Conservation (phyloP, 2,113 vertebrate genomes). For the Colaptes auratus region DNA sequence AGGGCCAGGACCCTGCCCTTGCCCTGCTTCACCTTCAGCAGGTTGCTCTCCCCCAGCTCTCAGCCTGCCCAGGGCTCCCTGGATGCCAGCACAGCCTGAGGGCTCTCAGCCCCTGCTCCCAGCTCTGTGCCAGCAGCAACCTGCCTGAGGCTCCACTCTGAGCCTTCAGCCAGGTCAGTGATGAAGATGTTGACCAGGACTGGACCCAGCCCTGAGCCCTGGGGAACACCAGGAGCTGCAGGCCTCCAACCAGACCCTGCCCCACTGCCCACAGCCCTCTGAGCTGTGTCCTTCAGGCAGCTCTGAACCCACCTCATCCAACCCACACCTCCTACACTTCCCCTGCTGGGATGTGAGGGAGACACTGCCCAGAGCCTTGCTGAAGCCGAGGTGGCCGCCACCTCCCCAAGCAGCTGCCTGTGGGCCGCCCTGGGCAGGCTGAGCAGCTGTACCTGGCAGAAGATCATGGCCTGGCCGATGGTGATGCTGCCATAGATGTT, state of each 20-base stretch:
- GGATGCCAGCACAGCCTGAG: too few species aligned
- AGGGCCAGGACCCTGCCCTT: background rate
- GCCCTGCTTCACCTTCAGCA: background rate
- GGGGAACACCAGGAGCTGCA: too few species aligned
- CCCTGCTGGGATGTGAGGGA: background rate
- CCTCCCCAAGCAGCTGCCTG: background rate
- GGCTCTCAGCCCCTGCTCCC: too few species aligned
- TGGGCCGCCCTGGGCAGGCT: background rate
- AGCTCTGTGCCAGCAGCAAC: too few species aligned
- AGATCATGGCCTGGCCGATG: constrained; percentile 80
- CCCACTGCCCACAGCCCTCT: background rate
- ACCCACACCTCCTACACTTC: background rate
- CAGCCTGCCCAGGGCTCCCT: too few species aligned
- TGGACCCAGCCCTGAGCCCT: too few species aligned
- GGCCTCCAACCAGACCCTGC: background rate
- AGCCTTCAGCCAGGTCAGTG: too few species aligned
- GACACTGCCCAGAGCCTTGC: background rate
- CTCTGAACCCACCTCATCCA: background rate
- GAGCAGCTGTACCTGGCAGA: constrained; percentile 75
- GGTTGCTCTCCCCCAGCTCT: background rate
- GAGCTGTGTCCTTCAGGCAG: background rate
- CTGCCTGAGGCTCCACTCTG: too few species aligned
- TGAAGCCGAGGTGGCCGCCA: background rate
- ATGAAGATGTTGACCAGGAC: too few species aligned
- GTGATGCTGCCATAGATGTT: constrained; percentile 78